Evolutionary conservation across 2,113 vertebrate genomes (phyloP), one percentile per base, ranked within the genome.

Genomic region (Lepisosteus osseus): DNA sequence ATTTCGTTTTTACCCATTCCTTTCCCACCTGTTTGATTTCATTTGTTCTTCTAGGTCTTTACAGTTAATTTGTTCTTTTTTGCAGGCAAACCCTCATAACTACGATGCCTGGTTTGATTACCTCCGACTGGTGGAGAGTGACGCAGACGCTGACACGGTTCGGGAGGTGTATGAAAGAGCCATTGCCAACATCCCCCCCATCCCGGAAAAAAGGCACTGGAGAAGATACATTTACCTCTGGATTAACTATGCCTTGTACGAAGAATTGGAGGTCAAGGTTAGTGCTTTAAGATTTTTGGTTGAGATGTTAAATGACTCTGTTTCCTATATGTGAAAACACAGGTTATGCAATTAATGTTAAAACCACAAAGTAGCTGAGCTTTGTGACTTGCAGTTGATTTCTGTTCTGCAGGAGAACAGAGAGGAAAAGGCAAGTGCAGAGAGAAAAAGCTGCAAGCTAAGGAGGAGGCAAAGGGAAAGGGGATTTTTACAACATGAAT

Each of bases 101-200:
- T 99, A 99, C 0, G 97, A 99, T 0, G 95, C 96, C 0, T 99
- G 97, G 97, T 99, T 99, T 3, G 96, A 98, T 77, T 99, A 99
- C 80, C 88, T 99, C 65, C 92, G 96, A 1, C 80, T 99, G 81
- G 94, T 98, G 79, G 97, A 99, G 87, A 98, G 97, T 0, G 97
- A 99, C 0, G 79, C 94, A 0, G 94, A 97, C 9, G 78, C 92
- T 0, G 96, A 96, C 71, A 89, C 94, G 0, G 96, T 95, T 12
- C 84, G 96, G 0, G 97, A 99, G 61, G 94, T 99, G 13, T 99
- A 99, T 0, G 97, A 99, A 84, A 83, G 97, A 43, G 96, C 97
- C 82, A 98, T 99, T 0, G 94, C 96, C 80, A 99, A 98, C 0
- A 87, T 95, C 0, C 97, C 97, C 0, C 97, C 95, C 14, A 89